phyloP scores from a whole-genome alignment of 2,888 invertebrate genomes.

The Mesorhabditis spiculigera region DNA sequence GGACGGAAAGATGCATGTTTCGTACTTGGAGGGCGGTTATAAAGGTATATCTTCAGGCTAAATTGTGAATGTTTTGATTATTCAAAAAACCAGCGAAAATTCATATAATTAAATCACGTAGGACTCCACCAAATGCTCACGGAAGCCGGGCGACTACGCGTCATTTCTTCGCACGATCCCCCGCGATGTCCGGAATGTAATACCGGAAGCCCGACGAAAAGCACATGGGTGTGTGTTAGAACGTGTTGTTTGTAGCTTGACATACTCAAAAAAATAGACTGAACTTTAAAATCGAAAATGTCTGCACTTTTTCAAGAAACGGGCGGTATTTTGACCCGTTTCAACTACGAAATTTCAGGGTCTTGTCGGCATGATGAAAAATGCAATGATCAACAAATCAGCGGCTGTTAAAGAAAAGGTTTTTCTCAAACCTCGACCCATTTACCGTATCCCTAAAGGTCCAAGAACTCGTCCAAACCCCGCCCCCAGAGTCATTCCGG shows the following conservation, averaged over 20 bases:
- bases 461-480: constrained; percentile 12
- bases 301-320: no score
- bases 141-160: background rate
- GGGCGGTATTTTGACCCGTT: no score
- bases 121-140: background rate
- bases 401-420: constrained; percentile 72
- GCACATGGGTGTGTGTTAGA: background rate
- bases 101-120: no score
- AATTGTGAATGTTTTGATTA: no score
- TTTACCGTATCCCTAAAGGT: background rate
- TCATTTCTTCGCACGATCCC: background rate
- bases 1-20: constrained; percentile 85
- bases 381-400: constrained; percentile 81
- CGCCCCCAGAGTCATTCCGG: constrained; percentile 9
- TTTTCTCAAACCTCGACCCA: background rate
- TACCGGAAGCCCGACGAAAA: background rate
- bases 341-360: constrained; percentile 20
- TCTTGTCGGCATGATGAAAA: constrained; percentile 35
- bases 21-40: constrained; percentile 87
- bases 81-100: no score
- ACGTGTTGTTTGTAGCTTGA: background rate
- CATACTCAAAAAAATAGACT: background rate
- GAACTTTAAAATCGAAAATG: no score
- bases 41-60: no score
- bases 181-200: background rate